These are phyloP conservation scores for Brienomyrus brachyistius DNA, from an alignment of 2,113 vertebrate genomes.

Conservation along the genomic window DNA sequence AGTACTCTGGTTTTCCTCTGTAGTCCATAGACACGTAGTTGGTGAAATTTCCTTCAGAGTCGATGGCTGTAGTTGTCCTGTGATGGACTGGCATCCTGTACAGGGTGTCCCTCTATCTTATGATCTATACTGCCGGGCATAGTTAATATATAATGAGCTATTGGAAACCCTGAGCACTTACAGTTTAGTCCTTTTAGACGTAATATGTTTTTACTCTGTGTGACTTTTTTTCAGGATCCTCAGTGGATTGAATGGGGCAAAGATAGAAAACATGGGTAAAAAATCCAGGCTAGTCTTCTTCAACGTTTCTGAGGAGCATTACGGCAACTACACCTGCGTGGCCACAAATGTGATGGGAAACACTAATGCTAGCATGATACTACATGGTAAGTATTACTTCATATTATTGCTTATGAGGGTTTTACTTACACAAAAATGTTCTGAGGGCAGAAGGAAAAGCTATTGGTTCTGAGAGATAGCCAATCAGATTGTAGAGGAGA, in stretches of 20 bases:
- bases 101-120: not conserved
- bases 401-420: not conserved
- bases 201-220: not conserved
- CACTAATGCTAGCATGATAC: conserved; percentile 90
- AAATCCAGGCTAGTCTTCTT: conserved; percentile 91
- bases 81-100: not conserved
- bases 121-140: not conserved
- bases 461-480: not conserved
- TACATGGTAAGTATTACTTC: conserved; percentile 72
- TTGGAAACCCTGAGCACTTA: not conserved
- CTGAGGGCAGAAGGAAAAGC: not conserved
- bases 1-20: not conserved
- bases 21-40: not conserved
- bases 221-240: conserved; percentile 63
- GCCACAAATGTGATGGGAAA: conserved; percentile 88
- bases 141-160: not conserved
- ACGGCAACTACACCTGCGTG: conserved; percentile 97
- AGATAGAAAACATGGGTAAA: conserved; percentile 87
- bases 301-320: conserved; percentile 96
- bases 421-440: not conserved
- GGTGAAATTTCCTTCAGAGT: not conserved
- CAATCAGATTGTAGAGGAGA: not conserved
- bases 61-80: not conserved
- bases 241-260: conserved; percentile 76
- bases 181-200: not conserved